Evolutionary conservation across 1,140 invertebrate genomes (phyloP).

Genomic region (Neodiprion pinetum): DNA sequence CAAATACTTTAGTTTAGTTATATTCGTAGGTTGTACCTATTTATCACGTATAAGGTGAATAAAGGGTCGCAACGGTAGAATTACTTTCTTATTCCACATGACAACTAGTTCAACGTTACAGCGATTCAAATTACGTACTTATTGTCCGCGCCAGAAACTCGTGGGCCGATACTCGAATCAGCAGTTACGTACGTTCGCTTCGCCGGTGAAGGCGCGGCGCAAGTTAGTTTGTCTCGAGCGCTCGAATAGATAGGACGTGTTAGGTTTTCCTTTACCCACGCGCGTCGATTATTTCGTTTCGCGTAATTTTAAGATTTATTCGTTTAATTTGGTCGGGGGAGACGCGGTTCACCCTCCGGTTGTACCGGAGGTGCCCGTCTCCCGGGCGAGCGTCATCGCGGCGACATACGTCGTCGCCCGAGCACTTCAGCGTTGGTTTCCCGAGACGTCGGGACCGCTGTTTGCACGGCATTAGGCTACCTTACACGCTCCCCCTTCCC

Average conservation of each 20-base stretch:
- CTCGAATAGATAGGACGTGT: background rate
- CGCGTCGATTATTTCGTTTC: background rate
- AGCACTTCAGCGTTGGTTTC: too few species aligned
- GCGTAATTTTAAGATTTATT: conserved; percentile 1
- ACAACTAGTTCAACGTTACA: too few species aligned
- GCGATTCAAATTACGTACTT: too few species aligned
- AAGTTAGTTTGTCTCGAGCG: conserved; percentile 9
- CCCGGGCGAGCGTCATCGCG: background rate
- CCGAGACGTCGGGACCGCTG: too few species aligned
- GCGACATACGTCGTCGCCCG: too few species aligned
- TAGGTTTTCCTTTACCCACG: background rate
- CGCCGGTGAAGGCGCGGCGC: background rate
- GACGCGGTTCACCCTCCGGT: background rate
- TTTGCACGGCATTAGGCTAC: too few species aligned
- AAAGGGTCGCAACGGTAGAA: conserved; percentile 13
- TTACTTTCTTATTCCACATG: background rate
- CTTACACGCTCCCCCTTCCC: background rate
- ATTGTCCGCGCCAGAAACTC: too few species aligned
- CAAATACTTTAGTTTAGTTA: conserved; percentile 17
- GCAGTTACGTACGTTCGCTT: background rate
- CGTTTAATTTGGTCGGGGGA: background rate
- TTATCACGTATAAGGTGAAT: background rate
- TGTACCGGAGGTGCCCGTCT: background rate
- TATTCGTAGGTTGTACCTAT: conserved; percentile 3
- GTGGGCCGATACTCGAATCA: too few species aligned